Evolutionary conservation across 2,113 vertebrate species (phyloP).

Genomic region (Amphiprion ocellaris): DNA sequence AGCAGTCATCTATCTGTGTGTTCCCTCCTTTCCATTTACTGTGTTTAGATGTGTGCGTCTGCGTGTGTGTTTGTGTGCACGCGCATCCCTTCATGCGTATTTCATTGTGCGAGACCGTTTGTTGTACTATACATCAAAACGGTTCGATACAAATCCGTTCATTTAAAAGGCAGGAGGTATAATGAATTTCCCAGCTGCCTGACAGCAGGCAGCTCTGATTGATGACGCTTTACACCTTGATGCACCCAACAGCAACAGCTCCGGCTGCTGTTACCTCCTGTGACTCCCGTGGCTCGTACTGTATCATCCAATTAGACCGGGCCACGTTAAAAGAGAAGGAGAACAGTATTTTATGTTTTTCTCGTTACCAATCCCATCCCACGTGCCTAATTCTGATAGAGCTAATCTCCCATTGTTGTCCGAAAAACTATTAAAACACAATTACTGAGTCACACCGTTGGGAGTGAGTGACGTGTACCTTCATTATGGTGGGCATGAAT

Average conservation of each 20-base stretch:
- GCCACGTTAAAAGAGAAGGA: constrained; percentile 1
- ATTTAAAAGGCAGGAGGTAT: constrained; percentile 62
- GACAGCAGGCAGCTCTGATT: constrained; percentile 59
- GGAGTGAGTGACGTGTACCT: neutral
- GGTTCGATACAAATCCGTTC: constrained; percentile 56
- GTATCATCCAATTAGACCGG: constrained; percentile 21
- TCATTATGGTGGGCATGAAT: neutral
- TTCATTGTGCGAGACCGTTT: constrained; percentile 23
- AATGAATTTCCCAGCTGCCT: constrained; percentile 56
- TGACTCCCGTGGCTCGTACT: constrained; percentile 16
- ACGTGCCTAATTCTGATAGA: neutral
- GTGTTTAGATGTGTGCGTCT: neutral
- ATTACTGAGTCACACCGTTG: neutral
- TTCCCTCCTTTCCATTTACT: constrained; percentile 1
- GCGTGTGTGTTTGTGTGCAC: neutral
- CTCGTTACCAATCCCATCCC: neutral
- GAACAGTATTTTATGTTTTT: neutral
- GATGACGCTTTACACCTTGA: constrained; percentile 59
- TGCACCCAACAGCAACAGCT: constrained; percentile 20
- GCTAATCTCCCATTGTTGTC: neutral
- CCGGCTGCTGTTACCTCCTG: constrained; percentile 20
- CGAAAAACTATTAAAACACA: neutral
- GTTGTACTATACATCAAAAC: constrained; percentile 48
- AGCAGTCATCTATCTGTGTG: constrained; percentile 46
- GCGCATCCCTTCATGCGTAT: neutral